Base-by-base conservation (phyloP, 2,113 vertebrate species). In the Dicerorhinus sumatrensis region DNA sequence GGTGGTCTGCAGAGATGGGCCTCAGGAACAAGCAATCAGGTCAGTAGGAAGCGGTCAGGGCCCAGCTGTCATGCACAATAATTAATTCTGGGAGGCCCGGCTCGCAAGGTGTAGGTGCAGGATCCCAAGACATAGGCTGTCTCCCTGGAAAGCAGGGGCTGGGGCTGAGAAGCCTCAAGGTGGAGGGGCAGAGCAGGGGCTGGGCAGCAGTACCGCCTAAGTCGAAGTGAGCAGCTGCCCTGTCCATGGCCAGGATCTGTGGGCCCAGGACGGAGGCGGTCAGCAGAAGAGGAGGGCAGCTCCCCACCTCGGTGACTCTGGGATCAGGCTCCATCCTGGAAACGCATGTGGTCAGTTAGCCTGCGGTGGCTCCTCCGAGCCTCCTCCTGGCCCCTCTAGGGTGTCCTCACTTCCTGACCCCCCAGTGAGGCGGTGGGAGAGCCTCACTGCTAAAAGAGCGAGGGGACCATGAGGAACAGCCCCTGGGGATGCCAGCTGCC, bases 341-440 rank as follows among this genome's bases (percentile, higher is more conserved):
- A 29, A 42, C 56, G 13, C 31, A 2, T 0, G 1, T 8, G 75
- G 4, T 20, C 27, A 2, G 10, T 20, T 63, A 58, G 46, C 70
- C 72, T 11, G 6, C 1, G 8, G 29, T 11, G 23, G 54, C 10
- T 73, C 65, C 67, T 46, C 77, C 0, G 39, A 75, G 56, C n/a
- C n/a, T 29, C n/a, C 72, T 51, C 29, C 12, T 0, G 5, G 5
- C 39, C 33, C n/a, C n/a, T 58, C 56, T 5, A 2, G 39, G 42
- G 46, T 5, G 18, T 23, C 27, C 46, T 67, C 56, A 29, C 54
- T 25, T 79, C 63, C 91, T 54, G 79, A 13, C 18, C 18, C 54
- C 25, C 36, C 20, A 33, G 33, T 3, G 17, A 6, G 20, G n/a
- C 8, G 2, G 3, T 18, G 4, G 4, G 0, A 54, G 42, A 25